A percentile compares a stretch with the other conserved stretches of the same genome.
These are phyloP conservation scores for Formica selysi DNA, from an alignment of 1,140 invertebrate genomes.

Conservation along the genomic window DNA sequence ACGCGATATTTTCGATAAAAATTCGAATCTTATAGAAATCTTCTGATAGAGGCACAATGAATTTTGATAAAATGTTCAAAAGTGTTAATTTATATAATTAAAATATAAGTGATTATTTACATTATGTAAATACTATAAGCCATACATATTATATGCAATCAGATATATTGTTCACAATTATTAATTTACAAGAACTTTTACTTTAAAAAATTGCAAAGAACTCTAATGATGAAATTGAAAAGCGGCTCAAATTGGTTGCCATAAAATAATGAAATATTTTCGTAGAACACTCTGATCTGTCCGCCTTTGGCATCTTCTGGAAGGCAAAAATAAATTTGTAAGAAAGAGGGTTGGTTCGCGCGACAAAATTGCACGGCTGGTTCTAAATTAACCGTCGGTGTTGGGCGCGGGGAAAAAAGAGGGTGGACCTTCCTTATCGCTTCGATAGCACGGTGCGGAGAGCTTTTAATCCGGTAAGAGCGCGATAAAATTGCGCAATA, in stretches of 20 bases:
- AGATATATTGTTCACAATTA: background rate
- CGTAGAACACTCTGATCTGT: background rate
- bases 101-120: background rate
- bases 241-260: slow-evolving; percentile 29
- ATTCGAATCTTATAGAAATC: background rate
- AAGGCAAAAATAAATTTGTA: slow-evolving; percentile 16
- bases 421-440: slow-evolving; percentile 53
- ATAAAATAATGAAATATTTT: slow-evolving; percentile 43
- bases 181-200: background rate
- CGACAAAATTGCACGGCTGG: slow-evolving; percentile 54
- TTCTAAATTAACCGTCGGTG: slow-evolving; percentile 37
- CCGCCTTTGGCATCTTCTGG: slow-evolving; percentile 7
- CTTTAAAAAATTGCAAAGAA: background rate
- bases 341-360: slow-evolving; percentile 1
- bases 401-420: slow-evolving; percentile 27
- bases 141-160: background rate
- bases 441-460: slow-evolving; percentile 26
- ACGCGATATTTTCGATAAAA: background rate
- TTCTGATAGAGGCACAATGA: no score
- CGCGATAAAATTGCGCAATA: slow-evolving; percentile 56
- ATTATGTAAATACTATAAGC: background rate
- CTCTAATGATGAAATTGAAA: slow-evolving; percentile 6
- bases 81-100: no score
- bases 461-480: slow-evolving; percentile 59
- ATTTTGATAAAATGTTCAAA: no score